These are phyloP conservation scores for Rhadinocentrus ornatus DNA, from an alignment of 2,797 vertebrate species.

Conservation along the genomic window DNA sequence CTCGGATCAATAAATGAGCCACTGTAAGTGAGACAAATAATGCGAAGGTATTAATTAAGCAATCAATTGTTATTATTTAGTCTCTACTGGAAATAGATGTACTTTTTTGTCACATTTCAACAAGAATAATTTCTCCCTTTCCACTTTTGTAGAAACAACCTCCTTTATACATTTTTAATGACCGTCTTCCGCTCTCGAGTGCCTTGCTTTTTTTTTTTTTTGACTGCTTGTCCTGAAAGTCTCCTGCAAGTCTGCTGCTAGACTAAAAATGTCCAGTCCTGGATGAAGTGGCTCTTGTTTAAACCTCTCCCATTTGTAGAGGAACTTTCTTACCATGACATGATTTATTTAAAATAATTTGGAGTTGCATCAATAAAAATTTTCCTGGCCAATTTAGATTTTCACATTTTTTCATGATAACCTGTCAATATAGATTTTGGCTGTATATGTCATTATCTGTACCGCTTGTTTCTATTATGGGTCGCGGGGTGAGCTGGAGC, in stretches of 20 bases:
- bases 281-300: background rate
- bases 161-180: background rate
- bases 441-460: too few relatives aligned
- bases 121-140: background rate
- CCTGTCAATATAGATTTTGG: too few relatives aligned
- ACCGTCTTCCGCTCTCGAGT: background rate
- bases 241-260: too few relatives aligned
- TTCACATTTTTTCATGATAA: too few relatives aligned
- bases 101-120: background rate
- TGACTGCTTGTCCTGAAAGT: too few relatives aligned
- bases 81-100: background rate
- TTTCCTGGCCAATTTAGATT: too few relatives aligned
- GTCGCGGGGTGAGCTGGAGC: too few relatives aligned
- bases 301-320: background rate
- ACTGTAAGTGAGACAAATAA: slow-evolving; percentile 1
- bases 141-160: background rate
- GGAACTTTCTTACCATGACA: background rate
- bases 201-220: too few relatives aligned
- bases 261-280: background rate
- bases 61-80: background rate
- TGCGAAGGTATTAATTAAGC: background rate
- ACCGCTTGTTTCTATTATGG: too few relatives aligned
- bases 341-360: background rate
- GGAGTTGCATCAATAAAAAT: too few relatives aligned
- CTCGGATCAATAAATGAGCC: slow-evolving; percentile 1